Evolutionary conservation across 2,113 vertebrate genomes (phyloP).

Genomic region (Asarcornis scutulata): DNA sequence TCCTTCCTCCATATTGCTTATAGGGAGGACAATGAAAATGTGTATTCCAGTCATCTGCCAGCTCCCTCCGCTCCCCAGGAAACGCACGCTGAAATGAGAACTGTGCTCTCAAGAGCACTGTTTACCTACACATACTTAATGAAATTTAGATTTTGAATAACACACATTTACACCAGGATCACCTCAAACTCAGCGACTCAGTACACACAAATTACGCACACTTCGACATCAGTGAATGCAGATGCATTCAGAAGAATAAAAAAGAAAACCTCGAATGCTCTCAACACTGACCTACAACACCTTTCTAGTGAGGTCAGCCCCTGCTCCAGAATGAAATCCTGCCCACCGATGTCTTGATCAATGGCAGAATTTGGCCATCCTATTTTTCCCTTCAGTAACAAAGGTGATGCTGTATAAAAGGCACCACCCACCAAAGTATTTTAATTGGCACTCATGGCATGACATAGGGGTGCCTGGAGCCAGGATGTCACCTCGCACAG

Average conservation of each 20-base stretch:
- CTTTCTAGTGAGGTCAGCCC: neutral
- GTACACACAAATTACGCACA: neutral
- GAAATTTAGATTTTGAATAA: neutral
- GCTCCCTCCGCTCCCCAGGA: neutral
- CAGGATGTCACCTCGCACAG: neutral
- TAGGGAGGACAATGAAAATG: neutral
- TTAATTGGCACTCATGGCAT: neutral
- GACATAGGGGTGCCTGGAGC: neutral
- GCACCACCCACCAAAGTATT: neutral
- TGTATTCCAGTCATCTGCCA: neutral
- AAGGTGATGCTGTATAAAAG: accelerated
- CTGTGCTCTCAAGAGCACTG: neutral
- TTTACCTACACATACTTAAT: accelerated
- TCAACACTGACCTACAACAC: neutral
- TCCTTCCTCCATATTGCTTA: neutral
- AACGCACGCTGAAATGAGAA: neutral
- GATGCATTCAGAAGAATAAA: neutral
- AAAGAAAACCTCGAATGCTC: neutral
- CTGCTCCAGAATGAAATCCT: neutral
- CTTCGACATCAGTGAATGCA: neutral
- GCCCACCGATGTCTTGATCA: accelerated
- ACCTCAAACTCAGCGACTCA: neutral
- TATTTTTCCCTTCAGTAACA: neutral
- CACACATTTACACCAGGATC: accelerated
- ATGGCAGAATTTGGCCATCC: neutral